Conservation (phyloP, 2,113 vertebrate species). For the Alexandromys fortis region DNA sequence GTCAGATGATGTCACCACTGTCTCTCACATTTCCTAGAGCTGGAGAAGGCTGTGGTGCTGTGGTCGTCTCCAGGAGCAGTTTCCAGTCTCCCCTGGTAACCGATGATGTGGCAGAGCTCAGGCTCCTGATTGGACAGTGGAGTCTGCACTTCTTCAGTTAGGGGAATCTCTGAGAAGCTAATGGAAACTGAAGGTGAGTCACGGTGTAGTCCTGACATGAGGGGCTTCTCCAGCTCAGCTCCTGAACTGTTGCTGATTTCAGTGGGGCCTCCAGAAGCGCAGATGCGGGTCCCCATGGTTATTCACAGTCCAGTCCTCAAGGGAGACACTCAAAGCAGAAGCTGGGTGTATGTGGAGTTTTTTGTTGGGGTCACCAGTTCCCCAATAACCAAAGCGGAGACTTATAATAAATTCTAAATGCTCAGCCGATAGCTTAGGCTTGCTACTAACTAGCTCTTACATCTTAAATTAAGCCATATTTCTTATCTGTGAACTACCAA, state of each 20-base stretch:
- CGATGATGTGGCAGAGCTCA: not conserved
- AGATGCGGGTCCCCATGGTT: not conserved
- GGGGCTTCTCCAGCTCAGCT: accelerated
- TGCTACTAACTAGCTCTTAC: not conserved
- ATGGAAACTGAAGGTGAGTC: not conserved
- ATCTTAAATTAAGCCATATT: not conserved
- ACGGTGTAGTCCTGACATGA: not conserved
- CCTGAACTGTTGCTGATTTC: not conserved
- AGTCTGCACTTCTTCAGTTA: not conserved
- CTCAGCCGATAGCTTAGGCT: not conserved
- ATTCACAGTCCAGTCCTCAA: not conserved
- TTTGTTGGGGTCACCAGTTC: not conserved
- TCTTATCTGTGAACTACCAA: not conserved
- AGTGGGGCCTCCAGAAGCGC: not conserved
- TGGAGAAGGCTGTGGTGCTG: not conserved
- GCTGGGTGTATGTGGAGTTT: not conserved
- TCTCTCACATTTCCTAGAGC: not conserved
- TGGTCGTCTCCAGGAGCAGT: not conserved
- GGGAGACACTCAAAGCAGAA: not conserved
- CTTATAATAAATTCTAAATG: not conserved
- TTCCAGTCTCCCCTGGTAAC: not conserved
- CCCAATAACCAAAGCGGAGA: not conserved
- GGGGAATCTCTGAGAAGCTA: accelerated
- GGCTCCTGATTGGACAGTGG: not conserved
- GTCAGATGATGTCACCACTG: accelerated